phyloP scores from a whole-genome alignment of 2,113 vertebrate genomes.

The Ginglymostoma cirratum region DNA sequence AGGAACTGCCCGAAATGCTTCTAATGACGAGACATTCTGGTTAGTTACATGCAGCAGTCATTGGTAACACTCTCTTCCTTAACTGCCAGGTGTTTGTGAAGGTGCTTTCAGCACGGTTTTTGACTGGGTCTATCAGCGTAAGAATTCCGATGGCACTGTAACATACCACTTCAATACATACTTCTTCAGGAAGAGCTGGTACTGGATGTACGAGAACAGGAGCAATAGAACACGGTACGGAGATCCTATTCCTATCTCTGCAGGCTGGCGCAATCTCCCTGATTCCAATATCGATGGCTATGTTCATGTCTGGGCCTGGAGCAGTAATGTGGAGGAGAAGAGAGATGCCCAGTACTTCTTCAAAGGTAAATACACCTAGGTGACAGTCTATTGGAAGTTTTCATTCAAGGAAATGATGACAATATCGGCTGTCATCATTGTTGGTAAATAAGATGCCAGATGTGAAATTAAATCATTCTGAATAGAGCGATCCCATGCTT shows the following conservation, averaged over 20 bases:
- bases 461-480: not conserved
- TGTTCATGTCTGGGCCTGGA: constrained; percentile 43
- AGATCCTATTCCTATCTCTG: constrained; percentile 42
- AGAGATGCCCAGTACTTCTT: constrained; percentile 44
- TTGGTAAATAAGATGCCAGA: not conserved
- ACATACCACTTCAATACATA: constrained; percentile 44
- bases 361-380: constrained; percentile 40
- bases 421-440: not conserved
- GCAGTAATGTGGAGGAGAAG: not conserved
- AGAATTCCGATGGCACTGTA: constrained; percentile 35
- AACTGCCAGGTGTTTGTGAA: constrained; percentile 40
- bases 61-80: not conserved
- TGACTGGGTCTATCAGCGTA: constrained; percentile 42
- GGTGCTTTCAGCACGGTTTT: constrained; percentile 42
- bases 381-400: not conserved
- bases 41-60: not conserved
- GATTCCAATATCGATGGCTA: constrained; percentile 40
- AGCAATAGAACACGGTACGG: constrained; percentile 42
- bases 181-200: constrained; percentile 45
- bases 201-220: constrained; percentile 45
- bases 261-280: constrained; percentile 40
- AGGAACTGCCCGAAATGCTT: not conserved
- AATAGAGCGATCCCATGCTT: not conserved
- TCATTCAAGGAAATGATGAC: no score
- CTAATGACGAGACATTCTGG: no score